These are phyloP conservation scores for Temnothorax curvispinosus DNA, from an alignment of 1,140 invertebrate species.

Conservation along the genomic window DNA sequence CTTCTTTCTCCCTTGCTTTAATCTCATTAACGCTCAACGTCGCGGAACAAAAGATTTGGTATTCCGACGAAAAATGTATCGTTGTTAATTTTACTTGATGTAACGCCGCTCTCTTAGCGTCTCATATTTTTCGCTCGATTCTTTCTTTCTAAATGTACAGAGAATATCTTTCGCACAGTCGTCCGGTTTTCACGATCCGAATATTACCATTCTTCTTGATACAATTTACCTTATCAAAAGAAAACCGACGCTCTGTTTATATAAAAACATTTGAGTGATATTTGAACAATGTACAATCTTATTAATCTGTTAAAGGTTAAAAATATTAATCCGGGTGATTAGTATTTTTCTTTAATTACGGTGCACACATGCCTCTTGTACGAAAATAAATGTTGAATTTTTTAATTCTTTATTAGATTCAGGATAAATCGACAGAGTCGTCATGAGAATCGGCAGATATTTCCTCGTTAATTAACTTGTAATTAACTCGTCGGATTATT, in stretches of 20 bases:
- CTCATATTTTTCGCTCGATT: background rate
- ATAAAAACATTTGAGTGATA: background rate
- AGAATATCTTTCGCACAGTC: background rate
- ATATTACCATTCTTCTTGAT: background rate
- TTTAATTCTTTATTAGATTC: background rate
- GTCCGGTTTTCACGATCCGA: background rate
- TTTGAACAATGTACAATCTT: background rate
- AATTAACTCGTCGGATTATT: conserved; percentile 26
- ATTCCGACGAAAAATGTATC: conserved; percentile 2
- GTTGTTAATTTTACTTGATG: background rate
- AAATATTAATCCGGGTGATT: background rate
- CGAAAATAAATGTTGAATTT: conserved; percentile 1
- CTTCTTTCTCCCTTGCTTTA: background rate
- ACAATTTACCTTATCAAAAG: background rate
- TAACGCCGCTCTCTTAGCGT: background rate
- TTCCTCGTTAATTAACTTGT: background rate
- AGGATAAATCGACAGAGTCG: background rate
- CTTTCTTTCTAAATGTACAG: background rate
- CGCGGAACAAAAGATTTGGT: background rate
- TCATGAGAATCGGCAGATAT: background rate
- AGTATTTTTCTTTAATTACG: conserved; percentile 3
- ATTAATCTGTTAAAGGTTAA: background rate
- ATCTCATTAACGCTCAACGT: background rate
- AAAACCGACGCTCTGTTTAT: background rate
- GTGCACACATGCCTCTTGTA: background rate